Evolutionary conservation across 2,888 invertebrate species (phyloP).

Genomic region (Eupithecia pulchellata): DNA sequence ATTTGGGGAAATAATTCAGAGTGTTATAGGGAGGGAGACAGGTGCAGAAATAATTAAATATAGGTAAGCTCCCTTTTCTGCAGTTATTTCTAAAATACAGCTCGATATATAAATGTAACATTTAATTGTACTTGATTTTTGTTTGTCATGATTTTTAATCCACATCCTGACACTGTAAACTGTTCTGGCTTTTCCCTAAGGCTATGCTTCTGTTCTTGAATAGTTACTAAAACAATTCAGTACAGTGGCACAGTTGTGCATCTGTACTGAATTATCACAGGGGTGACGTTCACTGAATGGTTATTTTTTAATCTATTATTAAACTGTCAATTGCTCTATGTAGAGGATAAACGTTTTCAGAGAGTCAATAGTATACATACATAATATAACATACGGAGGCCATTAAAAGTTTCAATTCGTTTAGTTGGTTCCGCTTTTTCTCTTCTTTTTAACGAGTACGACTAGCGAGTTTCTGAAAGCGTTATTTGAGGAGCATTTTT

Average conservation of each 20-base stretch:
- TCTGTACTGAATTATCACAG: conserved; percentile 40
- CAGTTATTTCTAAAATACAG: too few relatives aligned
- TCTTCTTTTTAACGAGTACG: conserved; percentile 26
- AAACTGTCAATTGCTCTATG: conserved; percentile 27
- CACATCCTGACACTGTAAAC: too few relatives aligned
- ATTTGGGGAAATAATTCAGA: too few relatives aligned
- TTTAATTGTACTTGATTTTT: too few relatives aligned
- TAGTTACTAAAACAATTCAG: neutral
- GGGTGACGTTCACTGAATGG: conserved; percentile 25
- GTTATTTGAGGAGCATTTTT: conserved; percentile 19
- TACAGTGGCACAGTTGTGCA: neutral
- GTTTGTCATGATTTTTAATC: too few relatives aligned
- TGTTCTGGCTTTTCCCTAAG: too few relatives aligned
- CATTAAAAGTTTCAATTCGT: conserved; percentile 32
- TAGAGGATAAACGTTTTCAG: conserved; percentile 15
- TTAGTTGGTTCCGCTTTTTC: conserved; percentile 27
- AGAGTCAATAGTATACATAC: conserved; percentile 12
- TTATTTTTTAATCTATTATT: conserved; percentile 26
- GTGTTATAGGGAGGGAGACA: too few relatives aligned
- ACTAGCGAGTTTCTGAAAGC: conserved; percentile 21
- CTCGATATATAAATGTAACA: too few relatives aligned
- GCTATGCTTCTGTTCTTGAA: too few relatives aligned
- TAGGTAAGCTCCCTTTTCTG: too few relatives aligned
- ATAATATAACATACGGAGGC: conserved; percentile 18
- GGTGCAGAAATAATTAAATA: too few relatives aligned